A percentile compares a stretch with the other conserved stretches of the same genome.
phyloP scores from a whole-genome alignment of 2,888 invertebrate species.

The Napeogenes inachia region DNA sequence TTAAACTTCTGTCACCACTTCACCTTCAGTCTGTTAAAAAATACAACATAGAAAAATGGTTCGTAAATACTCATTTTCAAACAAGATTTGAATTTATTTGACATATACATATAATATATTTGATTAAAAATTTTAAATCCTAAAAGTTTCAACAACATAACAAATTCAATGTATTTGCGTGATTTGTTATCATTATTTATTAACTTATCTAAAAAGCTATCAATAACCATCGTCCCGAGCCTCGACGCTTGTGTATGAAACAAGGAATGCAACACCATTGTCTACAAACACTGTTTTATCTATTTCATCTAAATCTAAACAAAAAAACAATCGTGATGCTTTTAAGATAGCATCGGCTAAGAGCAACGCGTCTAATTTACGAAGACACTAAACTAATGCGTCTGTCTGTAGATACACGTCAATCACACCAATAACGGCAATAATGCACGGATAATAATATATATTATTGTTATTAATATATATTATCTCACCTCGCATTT shows the following conservation, averaged over 20 bases:
- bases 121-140: no score
- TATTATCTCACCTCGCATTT: neutral
- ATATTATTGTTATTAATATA: constrained; percentile 2
- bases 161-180: no score
- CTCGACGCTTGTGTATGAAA: neutral
- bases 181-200: no score
- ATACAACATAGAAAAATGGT: no score
- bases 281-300: constrained; percentile 16
- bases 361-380: constrained; percentile 21
- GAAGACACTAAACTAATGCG: constrained; percentile 7
- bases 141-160: no score
- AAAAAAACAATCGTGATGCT: constrained; percentile 21
- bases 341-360: constrained; percentile 28
- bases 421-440: constrained; percentile 5
- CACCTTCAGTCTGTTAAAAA: no score
- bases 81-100: no score
- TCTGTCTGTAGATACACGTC: constrained; percentile 8
- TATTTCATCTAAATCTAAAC: constrained; percentile 10
- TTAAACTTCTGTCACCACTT: no score
- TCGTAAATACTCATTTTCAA: no score
- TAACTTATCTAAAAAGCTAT: neutral
- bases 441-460: constrained; percentile 1
- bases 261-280: constrained; percentile 5
- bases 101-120: no score
- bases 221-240: neutral